These are phyloP conservation scores for Amblyteles armatorius DNA, from an alignment of 2,888 invertebrate genomes.

Conservation along the genomic window DNA sequence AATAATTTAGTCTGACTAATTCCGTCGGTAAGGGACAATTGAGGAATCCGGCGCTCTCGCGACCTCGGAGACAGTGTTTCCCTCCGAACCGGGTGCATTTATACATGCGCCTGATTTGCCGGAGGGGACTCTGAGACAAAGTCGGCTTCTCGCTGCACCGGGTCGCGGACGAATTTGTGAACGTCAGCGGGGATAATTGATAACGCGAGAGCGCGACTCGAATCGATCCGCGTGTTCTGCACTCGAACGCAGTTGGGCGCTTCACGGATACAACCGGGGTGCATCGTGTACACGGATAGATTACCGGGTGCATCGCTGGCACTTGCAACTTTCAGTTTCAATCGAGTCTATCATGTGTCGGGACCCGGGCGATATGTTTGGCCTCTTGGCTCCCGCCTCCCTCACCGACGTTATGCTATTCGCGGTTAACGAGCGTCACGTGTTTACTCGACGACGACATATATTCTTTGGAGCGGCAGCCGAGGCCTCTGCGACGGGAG, in stretches of 20 bases:
- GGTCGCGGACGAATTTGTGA: conserved; percentile 35
- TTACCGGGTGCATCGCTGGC: conserved; percentile 10
- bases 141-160: not conserved
- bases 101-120: not conserved
- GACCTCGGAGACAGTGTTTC: not conserved
- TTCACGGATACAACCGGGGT: not conserved
- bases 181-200: conserved; percentile 65
- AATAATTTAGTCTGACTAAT: conserved; percentile 57
- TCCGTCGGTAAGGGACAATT: conserved; percentile 4
- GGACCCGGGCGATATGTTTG: not conserved
- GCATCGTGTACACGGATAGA: conserved; percentile 21
- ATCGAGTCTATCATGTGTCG: conserved; percentile 17
- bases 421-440: conserved; percentile 34
- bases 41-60: not conserved
- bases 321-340: conserved; percentile 3
- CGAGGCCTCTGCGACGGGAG: not conserved
- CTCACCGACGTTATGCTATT: conserved; percentile 23
- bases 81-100: not conserved
- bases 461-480: not conserved
- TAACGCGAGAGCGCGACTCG: conserved; percentile 51
- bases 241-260: not conserved
- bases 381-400: not conserved
- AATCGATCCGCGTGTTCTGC: conserved; percentile 57
- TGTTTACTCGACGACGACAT: not conserved
- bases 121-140: conserved; percentile 30